A percentile compares a stretch with the other conserved stretches of the same genome.
These are phyloP conservation scores for Rhabdomys pumilio DNA, from an alignment of 2,797 vertebrate genomes.

Conservation along the genomic window DNA sequence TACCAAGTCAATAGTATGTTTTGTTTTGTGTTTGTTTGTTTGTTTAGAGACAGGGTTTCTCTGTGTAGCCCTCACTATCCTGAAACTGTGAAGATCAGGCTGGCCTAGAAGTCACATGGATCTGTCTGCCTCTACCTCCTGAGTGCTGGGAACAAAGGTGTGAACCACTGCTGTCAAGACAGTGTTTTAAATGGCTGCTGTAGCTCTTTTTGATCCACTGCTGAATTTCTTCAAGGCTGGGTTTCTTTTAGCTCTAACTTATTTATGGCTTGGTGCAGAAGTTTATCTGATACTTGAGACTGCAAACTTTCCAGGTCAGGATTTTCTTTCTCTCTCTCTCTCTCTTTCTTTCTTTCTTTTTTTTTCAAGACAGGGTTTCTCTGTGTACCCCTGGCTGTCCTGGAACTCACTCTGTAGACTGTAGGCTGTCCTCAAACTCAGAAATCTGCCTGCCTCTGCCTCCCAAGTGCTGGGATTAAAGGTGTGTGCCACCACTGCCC, in stretches of 20 bases:
- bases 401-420: no score
- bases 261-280: constrained; percentile 80
- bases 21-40: neutral
- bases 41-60: neutral
- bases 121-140: neutral
- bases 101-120: neutral
- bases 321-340: neutral
- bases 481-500: no score
- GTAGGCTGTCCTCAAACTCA: no score
- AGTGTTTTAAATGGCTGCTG: constrained; percentile 27
- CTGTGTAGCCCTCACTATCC: neutral
- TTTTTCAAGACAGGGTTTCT: no score
- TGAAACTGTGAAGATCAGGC: neutral
- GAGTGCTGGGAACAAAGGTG: neutral
- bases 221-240: constrained; percentile 41
- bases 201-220: neutral
- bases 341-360: no score
- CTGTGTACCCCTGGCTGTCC: no score
- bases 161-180: neutral
- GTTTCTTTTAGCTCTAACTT: constrained; percentile 79
- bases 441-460: no score
- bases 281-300: constrained; percentile 75
- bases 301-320: constrained; percentile 77
- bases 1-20: neutral
- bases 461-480: no score